Conservation (phyloP, 2,888 invertebrate genomes). For the Linhomoeus sp. region DNA sequence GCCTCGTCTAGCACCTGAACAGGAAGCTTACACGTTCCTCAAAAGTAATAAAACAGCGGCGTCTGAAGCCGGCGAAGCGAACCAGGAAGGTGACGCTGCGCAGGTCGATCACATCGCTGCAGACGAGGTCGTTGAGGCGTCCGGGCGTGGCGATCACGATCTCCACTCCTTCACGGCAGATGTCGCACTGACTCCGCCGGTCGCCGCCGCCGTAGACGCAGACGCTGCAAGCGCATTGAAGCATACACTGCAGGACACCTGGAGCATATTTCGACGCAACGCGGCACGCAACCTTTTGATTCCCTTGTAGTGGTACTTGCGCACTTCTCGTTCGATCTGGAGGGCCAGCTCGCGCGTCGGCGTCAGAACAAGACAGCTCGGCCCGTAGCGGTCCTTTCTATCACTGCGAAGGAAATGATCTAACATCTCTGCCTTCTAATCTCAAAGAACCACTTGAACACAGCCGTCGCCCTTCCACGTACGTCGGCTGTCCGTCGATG, state of each 20-base stretch:
- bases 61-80: neutral
- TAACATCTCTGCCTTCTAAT: too few species aligned
- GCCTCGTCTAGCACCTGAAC: slow-evolving; percentile 54
- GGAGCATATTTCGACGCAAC: too few species aligned
- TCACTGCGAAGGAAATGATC: slow-evolving; percentile 1
- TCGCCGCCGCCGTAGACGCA: slow-evolving; percentile 80
- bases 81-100: slow-evolving; percentile 52
- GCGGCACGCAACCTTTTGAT: slow-evolving; percentile 34
- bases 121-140: slow-evolving; percentile 66
- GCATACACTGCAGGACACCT: too few species aligned
- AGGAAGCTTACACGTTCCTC: neutral
- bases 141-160: slow-evolving; percentile 89
- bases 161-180: slow-evolving; percentile 47
- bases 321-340: slow-evolving; percentile 74
- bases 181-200: slow-evolving; percentile 53
- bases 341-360: slow-evolving; percentile 79
- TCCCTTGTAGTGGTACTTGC: slow-evolving; percentile 65
- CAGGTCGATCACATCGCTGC: slow-evolving; percentile 46
- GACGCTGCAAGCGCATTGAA: slow-evolving; percentile 36
- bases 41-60: neutral
- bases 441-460: too few species aligned
- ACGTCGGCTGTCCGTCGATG: slow-evolving; percentile 54
- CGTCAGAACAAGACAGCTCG: slow-evolving; percentile 66
- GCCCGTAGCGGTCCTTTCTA: slow-evolving; percentile 37
- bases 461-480: too few species aligned